Evolutionary conservation across 2,888 invertebrate genomes (phyloP).

Genomic region (Acleris cristana): DNA sequence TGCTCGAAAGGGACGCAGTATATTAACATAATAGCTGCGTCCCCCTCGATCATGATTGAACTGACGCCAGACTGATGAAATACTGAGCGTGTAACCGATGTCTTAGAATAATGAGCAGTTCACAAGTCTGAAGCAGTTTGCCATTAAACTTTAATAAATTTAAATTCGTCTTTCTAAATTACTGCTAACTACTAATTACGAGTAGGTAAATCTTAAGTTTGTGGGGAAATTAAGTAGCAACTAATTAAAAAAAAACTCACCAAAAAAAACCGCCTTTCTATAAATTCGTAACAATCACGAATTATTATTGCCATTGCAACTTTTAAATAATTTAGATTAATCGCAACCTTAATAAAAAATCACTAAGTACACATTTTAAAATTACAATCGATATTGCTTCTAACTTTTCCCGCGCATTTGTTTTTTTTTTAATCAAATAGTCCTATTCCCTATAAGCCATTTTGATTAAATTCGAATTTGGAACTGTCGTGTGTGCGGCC

Average conservation of each 20-base stretch:
- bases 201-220: no score
- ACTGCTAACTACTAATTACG: no score
- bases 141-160: background rate
- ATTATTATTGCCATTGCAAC: conserved; percentile 49
- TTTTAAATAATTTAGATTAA: conserved; percentile 22
- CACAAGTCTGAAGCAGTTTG: conserved; percentile 18
- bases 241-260: conserved; percentile 52
- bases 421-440: conserved; percentile 33
- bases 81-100: no score
- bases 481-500: conserved; percentile 43
- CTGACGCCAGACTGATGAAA: no score
- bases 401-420: conserved; percentile 47
- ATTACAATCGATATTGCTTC: conserved; percentile 15
- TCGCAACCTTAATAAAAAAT: conserved; percentile 21
- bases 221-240: no score
- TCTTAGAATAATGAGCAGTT: conserved; percentile 52
- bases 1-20: no score
- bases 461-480: conserved; percentile 39
- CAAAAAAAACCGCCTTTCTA: conserved; percentile 64
- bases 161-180: background rate
- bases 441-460: conserved; percentile 28
- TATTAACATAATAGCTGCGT: no score
- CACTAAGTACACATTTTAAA: conserved; percentile 37
- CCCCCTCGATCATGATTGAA: no score
- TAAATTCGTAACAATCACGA: conserved; percentile 54